These are phyloP conservation scores for Ascaphus truei DNA, from an alignment of 2,113 vertebrate genomes.

Conservation along the genomic window DNA sequence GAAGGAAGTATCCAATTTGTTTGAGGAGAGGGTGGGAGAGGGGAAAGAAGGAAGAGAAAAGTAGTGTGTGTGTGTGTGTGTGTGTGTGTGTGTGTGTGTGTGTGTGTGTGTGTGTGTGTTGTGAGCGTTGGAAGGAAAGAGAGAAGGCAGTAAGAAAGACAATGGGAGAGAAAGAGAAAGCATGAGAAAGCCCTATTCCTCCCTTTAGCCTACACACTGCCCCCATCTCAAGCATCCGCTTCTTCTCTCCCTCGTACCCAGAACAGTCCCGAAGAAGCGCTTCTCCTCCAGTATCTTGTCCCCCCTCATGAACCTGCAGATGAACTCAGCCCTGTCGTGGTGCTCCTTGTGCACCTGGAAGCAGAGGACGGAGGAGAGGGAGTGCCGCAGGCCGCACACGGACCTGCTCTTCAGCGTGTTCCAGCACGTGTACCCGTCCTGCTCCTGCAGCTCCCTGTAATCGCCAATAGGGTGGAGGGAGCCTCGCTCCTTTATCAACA, in stretches of 20 bases:
- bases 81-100: no score
- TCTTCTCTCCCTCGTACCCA: neutral
- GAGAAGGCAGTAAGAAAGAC: no score
- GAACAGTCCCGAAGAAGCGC: slow-evolving; percentile 1
- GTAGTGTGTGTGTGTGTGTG: no score
- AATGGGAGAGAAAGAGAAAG: no score
- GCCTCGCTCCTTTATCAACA: slow-evolving; percentile 1
- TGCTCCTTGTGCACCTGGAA: slow-evolving; percentile 20
- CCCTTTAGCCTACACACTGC: no score
- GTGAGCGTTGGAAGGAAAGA: no score
- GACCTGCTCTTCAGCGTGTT: neutral
- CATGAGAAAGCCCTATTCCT: no score
- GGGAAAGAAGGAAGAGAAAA: no score
- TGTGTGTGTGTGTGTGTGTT: no score
- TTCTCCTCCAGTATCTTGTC: slow-evolving; percentile 12
- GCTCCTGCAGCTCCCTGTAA: slow-evolving; percentile 16
- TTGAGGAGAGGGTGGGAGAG: no score
- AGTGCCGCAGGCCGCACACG: slow-evolving; percentile 15
- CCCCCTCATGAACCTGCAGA: slow-evolving; percentile 19
- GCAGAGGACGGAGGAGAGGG: slow-evolving; percentile 13
- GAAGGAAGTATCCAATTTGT: no score
- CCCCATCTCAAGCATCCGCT: no score
- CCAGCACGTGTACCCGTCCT: slow-evolving; percentile 15
- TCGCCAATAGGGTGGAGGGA: slow-evolving; percentile 1
- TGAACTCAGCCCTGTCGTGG: slow-evolving; percentile 15